Percentiles rank a stretch among this genome's conserved stretches.
These are phyloP conservation scores for Lampropteryx suffumata DNA, from an alignment of 2,888 invertebrate genomes.

Conservation along the genomic window DNA sequence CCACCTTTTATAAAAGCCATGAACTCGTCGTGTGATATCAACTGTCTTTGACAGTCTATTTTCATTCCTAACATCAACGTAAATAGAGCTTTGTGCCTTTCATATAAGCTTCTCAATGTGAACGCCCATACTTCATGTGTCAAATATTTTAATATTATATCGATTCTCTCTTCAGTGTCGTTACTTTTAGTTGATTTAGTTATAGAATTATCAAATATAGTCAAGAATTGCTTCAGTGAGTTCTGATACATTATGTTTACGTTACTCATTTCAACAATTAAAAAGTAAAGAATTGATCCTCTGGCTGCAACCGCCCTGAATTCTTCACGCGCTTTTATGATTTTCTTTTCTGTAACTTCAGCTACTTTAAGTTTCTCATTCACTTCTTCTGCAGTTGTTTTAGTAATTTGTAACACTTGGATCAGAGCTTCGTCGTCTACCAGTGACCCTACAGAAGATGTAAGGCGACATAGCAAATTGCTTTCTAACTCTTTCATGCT, in stretches of 20 bases:
- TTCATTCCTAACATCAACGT: constrained; percentile 97
- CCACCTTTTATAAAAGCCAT: constrained; percentile 98
- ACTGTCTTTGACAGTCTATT: constrained; percentile 92
- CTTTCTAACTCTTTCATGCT: constrained; percentile 98
- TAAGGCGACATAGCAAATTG: constrained; percentile 94
- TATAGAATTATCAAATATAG: constrained; percentile 96
- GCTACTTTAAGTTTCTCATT: constrained; percentile 96
- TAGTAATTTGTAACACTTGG: constrained; percentile 92
- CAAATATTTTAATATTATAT: constrained; percentile 93
- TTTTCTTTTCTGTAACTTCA: constrained; percentile 96
- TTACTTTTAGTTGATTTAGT: constrained; percentile 94
- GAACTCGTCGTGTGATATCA: constrained; percentile 95
- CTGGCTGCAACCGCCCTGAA: constrained; percentile 97
- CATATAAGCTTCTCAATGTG: constrained; percentile 95
- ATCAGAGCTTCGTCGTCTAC: constrained; percentile 98
- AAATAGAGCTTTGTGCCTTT: constrained; percentile 95
- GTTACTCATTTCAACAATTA: constrained; percentile 98
- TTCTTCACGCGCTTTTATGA: constrained; percentile 96
- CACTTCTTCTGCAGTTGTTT: constrained; percentile 96
- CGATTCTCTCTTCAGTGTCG: constrained; percentile 92
- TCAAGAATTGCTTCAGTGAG: constrained; percentile 96
- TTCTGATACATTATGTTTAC: constrained; percentile 99
- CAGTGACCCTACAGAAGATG: constrained; percentile 95
- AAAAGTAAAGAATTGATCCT: constrained; percentile 96
- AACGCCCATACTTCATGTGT: constrained; percentile 97